Evolutionary conservation across 2,888 invertebrate species (phyloP), one percentile per base, ranked within the genome.

Genomic region (Zaprionus lineosus): DNA sequence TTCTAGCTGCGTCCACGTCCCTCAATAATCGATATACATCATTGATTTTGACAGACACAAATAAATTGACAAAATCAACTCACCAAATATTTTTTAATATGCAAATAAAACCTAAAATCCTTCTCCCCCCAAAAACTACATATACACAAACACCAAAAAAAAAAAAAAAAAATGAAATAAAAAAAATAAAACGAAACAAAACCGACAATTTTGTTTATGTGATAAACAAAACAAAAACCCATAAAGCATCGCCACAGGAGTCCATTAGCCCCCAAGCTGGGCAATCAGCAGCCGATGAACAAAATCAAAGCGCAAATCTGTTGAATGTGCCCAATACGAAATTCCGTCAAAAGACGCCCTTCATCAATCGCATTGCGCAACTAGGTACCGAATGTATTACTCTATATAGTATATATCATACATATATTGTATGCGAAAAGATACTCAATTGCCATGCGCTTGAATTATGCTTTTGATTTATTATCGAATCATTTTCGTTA

Each of bases 351-450:
- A 88, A 88, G 77, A 87, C 83, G 73, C 89, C 89, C 43, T 84
- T 88, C 81, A 86, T 89, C 86, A 88, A 88, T 74, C 87, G 89
- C 67, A 87, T 89, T 73, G 85, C 88, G 75, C 84, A 88, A 85
- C 85, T 89, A 89, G 89, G 89, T 89, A 89, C 81, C 81, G 58
- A 58, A 43, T 58, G 61, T 78, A 64, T 58, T 76, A 74, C 67
- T 58, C 61, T 65, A 65, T 73, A 69, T 70, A 69, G 55, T 61
- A 66, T 59, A 58, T 53, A 62, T 31, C 21, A 70, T 68, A 59
- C 65, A 43, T 60, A 66, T 67, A 56, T 63, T 73, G 78, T 79
- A 79, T 83, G 81, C 77, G 84, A 52, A 74, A 68, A 24, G 78
- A 76, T 83, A 83, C 67, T 75, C 79, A 57, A 75, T 74, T 84